Conservation (phyloP, 2,888 invertebrate species). For the Diadegma fenestrale region DNA sequence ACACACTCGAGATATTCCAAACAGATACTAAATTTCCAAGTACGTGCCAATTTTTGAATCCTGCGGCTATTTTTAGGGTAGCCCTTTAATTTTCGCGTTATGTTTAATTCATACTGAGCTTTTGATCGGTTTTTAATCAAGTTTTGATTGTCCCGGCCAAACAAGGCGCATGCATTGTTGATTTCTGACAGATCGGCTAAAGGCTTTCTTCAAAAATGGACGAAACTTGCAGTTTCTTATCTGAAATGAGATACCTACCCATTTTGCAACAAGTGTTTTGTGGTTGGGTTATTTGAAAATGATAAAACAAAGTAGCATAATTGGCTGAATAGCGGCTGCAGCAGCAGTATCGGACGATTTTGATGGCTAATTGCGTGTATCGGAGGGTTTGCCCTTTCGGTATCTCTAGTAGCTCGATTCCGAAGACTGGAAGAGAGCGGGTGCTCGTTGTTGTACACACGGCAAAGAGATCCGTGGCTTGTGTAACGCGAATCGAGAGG, state of each 20-base stretch:
- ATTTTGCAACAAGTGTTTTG: conserved; percentile 3
- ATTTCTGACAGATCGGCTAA: too few species aligned
- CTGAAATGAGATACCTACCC: not conserved
- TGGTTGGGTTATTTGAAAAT: conserved; percentile 24
- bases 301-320: conserved; percentile 50
- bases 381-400: conserved; percentile 67
- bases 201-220: too few species aligned
- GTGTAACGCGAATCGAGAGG: conserved; percentile 47
- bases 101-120: conserved; percentile 50
- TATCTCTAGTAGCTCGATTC: conserved; percentile 56
- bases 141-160: not conserved
- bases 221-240: not conserved
- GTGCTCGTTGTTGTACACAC: conserved; percentile 23
- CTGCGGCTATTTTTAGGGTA: conserved; percentile 15
- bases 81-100: conserved; percentile 31
- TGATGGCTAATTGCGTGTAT: conserved; percentile 70
- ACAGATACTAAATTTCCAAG: conserved; percentile 51
- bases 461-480: conserved; percentile 66
- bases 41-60: conserved; percentile 33
- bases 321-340: conserved; percentile 58
- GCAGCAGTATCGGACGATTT: conserved; percentile 60
- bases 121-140: conserved; percentile 9
- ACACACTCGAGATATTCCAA: conserved; percentile 48
- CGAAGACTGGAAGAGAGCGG: conserved; percentile 26
- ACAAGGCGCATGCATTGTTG: too few species aligned